Evolutionary conservation across 2,888 invertebrate genomes (phyloP), one percentile per base, ranked within the genome.

Genomic region (Perdita meconis): DNA sequence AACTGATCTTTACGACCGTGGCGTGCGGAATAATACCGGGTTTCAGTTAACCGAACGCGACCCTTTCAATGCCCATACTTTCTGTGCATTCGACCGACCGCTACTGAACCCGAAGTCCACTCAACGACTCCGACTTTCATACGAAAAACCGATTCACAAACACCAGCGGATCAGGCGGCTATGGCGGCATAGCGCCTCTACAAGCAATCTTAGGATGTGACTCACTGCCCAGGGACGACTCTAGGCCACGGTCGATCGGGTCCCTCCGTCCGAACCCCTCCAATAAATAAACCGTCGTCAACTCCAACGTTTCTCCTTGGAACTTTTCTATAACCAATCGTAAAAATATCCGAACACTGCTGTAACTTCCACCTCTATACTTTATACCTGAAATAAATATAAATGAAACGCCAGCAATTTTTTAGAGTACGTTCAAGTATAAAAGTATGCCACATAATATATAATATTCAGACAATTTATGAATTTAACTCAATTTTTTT

Each of bases 191-290:
- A 78, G 83, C 85, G 79, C 86, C 86, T 78, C 80, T 77, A 77
- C 73, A 60, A 79, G 83, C 82, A 81, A 72, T 82, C 80, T 83
- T 85, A 60, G 79, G 71, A 78, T 60, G 76, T 87, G 87, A 87
- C 86, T 87, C 87, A 87, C 55, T 60, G 65, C 56, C 38, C 83
- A 84, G 85, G 85, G 68, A 74, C 83, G 85, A 36, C 61, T 47
- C 57, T 59, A 74, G 6, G 8, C 22, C 30, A 16, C 13, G 19
- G 73, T 13, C 16, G 61, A 59, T 66, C 1, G 56, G 79, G 79
- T 73, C 36, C 73, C n/a, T 53, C 0, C 26, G 22, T 12, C 12
- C n/a, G 30, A 12, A 13, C 22, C 57, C 12, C 40, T 8, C 30
- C 34, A 26, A 16, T 34, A 4, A 30, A 1, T 51, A n/a, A 30